Evolutionary conservation across 2,797 vertebrate genomes (phyloP), one percentile per base, ranked within the genome.

Genomic region (Gadopsis marmoratus): DNA sequence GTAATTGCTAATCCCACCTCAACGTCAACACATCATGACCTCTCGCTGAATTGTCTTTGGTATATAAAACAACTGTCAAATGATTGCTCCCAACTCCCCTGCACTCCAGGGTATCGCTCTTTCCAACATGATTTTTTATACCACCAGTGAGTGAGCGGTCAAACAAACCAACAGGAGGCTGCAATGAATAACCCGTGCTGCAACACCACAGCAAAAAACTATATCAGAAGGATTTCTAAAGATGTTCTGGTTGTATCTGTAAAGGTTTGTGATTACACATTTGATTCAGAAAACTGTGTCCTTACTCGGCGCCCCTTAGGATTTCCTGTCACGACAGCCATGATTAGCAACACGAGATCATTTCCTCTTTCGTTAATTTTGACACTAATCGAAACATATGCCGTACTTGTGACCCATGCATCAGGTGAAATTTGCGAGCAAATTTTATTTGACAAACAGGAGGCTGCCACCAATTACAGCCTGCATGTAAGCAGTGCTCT

Each of bases 121-220:
- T 71, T 60, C 54, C 59, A 12, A 59, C 29, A 67, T 48, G 23
- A 61, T 17, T 31, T 21, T 63, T 67, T 29, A 45, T 43, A 39
- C 16, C 26, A 71, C 13, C 21, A 41, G 23, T 5, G 51, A 29
- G 21, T n/a, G 7, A n/a, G n/a, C n/a, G n/a, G 37, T 55, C 33
- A 56, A 61, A 84, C 13, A 77, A 55, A 54, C 4, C 50, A 72
- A 68, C n/a, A 63, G 13, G 35, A 56, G 21, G n/a, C 50, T 47
- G 33, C 6, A 8, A 53, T 71, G 26, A 62, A 72, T 16, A 48
- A 60, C 3, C 7, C 45, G 19, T 35, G 8, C 13, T 45, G 45
- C 11, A 53, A 41, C 33, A 66, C 35, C 23, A 41, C 3, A 69
- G 14, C 31, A 21, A 45, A 4, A 61, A 71, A 19, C 39, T n/a